phyloP scores from a whole-genome alignment of 2,888 invertebrate genomes.

The Caenorhabditis uteleia region DNA sequence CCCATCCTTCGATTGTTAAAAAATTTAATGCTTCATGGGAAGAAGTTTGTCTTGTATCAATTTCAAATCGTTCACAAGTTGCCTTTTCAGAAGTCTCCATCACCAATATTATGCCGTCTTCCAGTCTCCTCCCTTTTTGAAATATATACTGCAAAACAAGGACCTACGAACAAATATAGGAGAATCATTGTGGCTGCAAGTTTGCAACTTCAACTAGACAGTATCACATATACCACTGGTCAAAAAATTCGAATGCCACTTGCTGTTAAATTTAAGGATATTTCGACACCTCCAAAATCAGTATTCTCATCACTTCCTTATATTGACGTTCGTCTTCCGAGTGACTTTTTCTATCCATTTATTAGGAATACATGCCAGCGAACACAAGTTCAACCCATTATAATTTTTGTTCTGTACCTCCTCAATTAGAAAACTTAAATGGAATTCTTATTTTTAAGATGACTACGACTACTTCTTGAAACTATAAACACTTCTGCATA shows the following conservation, averaged over 20 bases:
- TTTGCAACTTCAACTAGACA: conserved; percentile 14
- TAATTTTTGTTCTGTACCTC: too few relatives aligned
- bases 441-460: too few relatives aligned
- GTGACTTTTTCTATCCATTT: conserved; percentile 39
- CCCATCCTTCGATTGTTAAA: conserved; percentile 6
- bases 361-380: conserved; percentile 9
- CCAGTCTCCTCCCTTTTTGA: conserved; percentile 22
- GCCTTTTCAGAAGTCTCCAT: conserved; percentile 9
- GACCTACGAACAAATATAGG: conserved; percentile 19
- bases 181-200: conserved; percentile 24
- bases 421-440: too few relatives aligned
- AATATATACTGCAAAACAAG: conserved; percentile 26
- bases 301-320: conserved; percentile 36
- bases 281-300: conserved; percentile 20
- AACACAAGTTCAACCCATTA: too few relatives aligned
- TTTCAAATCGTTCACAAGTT: not conserved
- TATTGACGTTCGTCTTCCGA: conserved; percentile 30
- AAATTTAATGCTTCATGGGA: conserved; percentile 31
- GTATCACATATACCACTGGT: conserved; percentile 11
- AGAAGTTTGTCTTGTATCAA: not conserved
- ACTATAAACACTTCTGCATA: too few relatives aligned
- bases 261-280: conserved; percentile 13
- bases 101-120: conserved; percentile 11
- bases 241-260: conserved; percentile 17
- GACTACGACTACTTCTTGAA: too few relatives aligned